phyloP scores from a whole-genome alignment of 2,113 vertebrate species.

The Leptobrachium leishanense region DNA sequence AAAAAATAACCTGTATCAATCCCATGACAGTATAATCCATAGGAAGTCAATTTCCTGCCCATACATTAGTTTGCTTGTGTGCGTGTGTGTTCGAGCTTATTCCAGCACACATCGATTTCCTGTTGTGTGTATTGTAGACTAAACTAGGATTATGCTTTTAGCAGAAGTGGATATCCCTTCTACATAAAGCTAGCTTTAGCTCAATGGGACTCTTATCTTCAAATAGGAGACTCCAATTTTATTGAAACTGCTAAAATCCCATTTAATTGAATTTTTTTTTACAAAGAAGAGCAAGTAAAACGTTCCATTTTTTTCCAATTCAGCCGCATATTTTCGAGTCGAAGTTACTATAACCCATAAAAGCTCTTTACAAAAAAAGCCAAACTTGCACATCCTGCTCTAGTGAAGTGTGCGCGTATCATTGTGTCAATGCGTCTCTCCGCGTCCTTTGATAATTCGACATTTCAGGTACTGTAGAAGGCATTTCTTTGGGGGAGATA shows the following conservation, averaged over 20 bases:
- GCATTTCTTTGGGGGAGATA: slow-evolving; percentile 60
- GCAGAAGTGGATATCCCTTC: slow-evolving; percentile 83
- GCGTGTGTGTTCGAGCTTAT: slow-evolving; percentile 91
- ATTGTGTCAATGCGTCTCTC: slow-evolving; percentile 58
- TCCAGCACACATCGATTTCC: slow-evolving; percentile 91
- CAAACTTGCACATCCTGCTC: slow-evolving; percentile 85
- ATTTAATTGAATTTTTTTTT: slow-evolving; percentile 99
- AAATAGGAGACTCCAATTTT: slow-evolving; percentile 88
- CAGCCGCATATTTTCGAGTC: slow-evolving; percentile 81
- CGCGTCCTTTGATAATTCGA: slow-evolving; percentile 57
- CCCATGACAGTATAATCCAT: slow-evolving; percentile 84
- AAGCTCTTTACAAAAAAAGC: slow-evolving; percentile 78
- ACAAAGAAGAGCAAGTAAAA: slow-evolving; percentile 89
- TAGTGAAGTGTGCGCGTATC: slow-evolving; percentile 63
- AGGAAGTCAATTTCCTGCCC: slow-evolving; percentile 86
- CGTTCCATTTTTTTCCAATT: slow-evolving; percentile 89
- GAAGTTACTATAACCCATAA: slow-evolving; percentile 87
- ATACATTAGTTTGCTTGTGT: slow-evolving; percentile 88
- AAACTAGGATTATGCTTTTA: slow-evolving; percentile 94
- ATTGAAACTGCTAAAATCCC: slow-evolving; percentile 99
- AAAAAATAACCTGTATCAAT: neutral
- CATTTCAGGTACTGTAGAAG: slow-evolving; percentile 62
- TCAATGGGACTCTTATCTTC: slow-evolving; percentile 89
- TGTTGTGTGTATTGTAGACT: slow-evolving; percentile 86
- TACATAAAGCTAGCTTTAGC: slow-evolving; percentile 81